Evolutionary conservation across 2,113 vertebrate species (phyloP), one percentile per base, ranked within the genome.

Genomic region (Lates calcarifer): DNA sequence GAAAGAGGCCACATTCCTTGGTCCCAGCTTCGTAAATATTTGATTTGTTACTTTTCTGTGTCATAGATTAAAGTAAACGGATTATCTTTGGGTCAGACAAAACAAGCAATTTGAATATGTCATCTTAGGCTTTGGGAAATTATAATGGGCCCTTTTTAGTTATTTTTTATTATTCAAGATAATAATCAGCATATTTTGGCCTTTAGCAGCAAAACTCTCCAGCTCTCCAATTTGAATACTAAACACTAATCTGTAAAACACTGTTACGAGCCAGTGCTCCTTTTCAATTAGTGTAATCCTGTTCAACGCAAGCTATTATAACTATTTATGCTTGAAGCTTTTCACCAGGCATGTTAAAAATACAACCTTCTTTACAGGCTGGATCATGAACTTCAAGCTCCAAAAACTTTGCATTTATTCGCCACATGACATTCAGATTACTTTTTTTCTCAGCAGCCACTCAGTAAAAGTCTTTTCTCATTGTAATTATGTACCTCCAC

Each of bases 251-350:
- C 43, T 28, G 31, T 24, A 43, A 70, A 64, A 58, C 41, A 57
- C 18, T n/a, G 12, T 63, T 62, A 67, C 10, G 53, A 31, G 67
- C 20, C n/a, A n/a, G n/a, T n/a, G n/a, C n/a, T n/a, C n/a, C n/a
- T n/a, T n/a, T 76, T 76, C 62, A 81, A 53, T 81, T 20, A 26
- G 53, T 67, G 45, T 66, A 78, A 78, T 79, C 70, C 65, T 61
- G 53, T 79, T 71, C 41, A 64, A 28, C 43, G 41, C 15, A 58
- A 41, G 20, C 60, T 22, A 49, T 65, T 56, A 63, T 22, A 55
- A 67, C 45, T 47, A 1, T 26, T 73, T 18, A 5, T 43, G 31
- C 26, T 77, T 15, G 43, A 60, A 65, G 15, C 20, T 39, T 58
- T 47, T 18, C 37, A 66, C 12, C 18, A 57, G 17, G 9, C 28